Evolutionary conservation across 2,113 vertebrate genomes (phyloP), one percentile per base, ranked within the genome.

Genomic region (Ibidorhyncha struthersii): DNA sequence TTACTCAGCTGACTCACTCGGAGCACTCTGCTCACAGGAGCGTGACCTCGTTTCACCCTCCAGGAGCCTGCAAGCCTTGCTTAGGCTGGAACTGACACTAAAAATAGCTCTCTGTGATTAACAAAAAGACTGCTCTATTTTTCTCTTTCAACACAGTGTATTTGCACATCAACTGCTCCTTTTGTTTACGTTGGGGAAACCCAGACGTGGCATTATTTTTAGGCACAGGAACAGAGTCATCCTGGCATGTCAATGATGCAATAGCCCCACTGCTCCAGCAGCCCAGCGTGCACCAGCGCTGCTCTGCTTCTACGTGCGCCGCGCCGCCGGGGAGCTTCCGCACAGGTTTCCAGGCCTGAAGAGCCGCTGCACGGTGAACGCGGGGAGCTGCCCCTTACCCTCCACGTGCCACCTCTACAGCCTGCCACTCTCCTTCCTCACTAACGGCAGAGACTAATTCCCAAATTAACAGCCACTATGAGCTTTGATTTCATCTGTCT

Each of bases 61-160:
- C 89, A 89, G 93, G 94, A 97, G 91, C 89, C 97, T 92, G 91
- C 49, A 15, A 86, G 89, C 85, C 85, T 47, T 25, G 74, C 58
- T 53, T 20, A 82, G 96, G 69, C 89, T 94, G 96, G 40, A 88
- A 41, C 62, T 0, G 5, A 19, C 86, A 76, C 96, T 97, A 96
- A 96, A 97, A 98, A 97, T 92, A 98, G 87, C 89, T 62, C 27
- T 23, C 77, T 12, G 89, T 69, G 80, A 96, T 95, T 96, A 97
- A 95, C 87, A 58, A 94, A 70, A 82, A 77, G 89, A 88, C 82
- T 91, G 86, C 94, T 96, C 95, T 81, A 82, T 76, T 89, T 91
- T 85, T 82, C 83, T 59, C 87, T 91, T 77, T 96, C 96, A 82
- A 81, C 93, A 80, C 93, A 55, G 71, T 4, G 38, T 74, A 45